Evolutionary conservation across 1,140 invertebrate genomes (phyloP).

Genomic region (Drosophila tropicalis): DNA sequence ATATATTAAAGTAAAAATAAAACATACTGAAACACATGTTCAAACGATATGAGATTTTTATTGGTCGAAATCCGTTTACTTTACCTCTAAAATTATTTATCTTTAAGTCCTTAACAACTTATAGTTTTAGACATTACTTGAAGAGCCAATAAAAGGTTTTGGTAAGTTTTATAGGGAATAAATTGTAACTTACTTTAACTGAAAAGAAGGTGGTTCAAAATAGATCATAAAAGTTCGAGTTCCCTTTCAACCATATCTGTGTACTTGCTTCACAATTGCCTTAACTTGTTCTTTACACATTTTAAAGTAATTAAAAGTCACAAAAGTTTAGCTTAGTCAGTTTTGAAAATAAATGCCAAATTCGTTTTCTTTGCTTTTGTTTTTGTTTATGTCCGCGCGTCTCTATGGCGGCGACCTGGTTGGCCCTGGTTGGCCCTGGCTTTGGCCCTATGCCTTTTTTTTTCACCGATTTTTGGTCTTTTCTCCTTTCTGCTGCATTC

Average conservation of each 20-base stretch:
- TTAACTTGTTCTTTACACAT: slow-evolving; percentile 20
- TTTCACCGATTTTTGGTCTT: no score
- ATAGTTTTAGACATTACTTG: no score
- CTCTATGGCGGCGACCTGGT: slow-evolving; percentile 42
- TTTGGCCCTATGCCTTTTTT: not conserved
- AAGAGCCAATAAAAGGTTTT: no score
- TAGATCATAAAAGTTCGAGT: no score
- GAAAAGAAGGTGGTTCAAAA: no score
- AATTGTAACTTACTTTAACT: no score
- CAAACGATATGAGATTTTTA: no score
- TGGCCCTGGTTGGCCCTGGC: slow-evolving; percentile 21
- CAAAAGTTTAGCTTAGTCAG: slow-evolving; percentile 66
- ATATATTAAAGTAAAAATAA: not conserved
- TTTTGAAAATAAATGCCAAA: slow-evolving; percentile 43
- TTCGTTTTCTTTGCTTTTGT: slow-evolving; percentile 14
- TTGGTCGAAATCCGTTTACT: no score
- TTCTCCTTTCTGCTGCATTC: not conserved
- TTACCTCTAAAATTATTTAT: no score
- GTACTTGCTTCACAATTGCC: not conserved
- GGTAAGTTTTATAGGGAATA: no score
- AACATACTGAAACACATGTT: not conserved
- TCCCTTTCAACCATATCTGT: not conserved
- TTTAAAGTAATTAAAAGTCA: slow-evolving; percentile 67
- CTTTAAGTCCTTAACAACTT: no score
- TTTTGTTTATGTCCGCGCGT: not conserved